Evolutionary conservation across 2,113 vertebrate species (phyloP), one percentile per base, ranked within the genome.

Genomic region (Taxidea taxus): DNA sequence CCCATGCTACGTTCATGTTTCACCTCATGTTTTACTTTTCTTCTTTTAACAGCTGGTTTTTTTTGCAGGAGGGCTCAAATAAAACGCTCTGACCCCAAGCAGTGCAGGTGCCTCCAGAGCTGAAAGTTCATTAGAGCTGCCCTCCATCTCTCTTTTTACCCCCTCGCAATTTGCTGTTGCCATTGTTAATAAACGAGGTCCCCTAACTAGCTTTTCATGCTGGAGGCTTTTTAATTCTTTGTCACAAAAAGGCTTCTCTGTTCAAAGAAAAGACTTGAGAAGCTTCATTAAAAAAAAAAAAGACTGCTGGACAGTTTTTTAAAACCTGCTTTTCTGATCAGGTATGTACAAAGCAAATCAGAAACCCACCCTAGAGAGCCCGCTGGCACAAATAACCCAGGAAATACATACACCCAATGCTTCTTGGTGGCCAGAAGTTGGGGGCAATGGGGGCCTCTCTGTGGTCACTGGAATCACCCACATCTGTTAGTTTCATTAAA

Each of bases 241-340:
- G 42, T 85, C 68, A 88, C 70, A 90, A 95, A 92, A 44, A 94
- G 81, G 87, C 42, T 92, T 90, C 88, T 60, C 12, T 51, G 9
- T 83, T 90, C 80, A 92, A 92, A 86, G 54, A 91, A 89, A 92
- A 95, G 23, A 90, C 39, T 56, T 85, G 64, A 42, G 39, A 97
- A 66, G 13, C 20, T 77, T 93, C 74, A 78, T 88, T 84, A 34
- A 47, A 77, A 58, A 88, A 82, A 83, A 44, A 37, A 72, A 90
- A 6, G 39, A 90, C 20, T 70, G 29, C 21, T 56, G 47, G 62
- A 62, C n/a, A 72, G 13, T 85, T 87, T 86, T 88, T 94, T 25
- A 83, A 87, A 91, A 96, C 62, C 15, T 62, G 14, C 7, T 78
- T 88, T 96, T 64, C 66, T 49, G 49, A 62, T 68, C 64, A 51